Evolutionary conservation across 2,113 vertebrate genomes (phyloP).

Genomic region (Myrmophylax atrothorax): DNA sequence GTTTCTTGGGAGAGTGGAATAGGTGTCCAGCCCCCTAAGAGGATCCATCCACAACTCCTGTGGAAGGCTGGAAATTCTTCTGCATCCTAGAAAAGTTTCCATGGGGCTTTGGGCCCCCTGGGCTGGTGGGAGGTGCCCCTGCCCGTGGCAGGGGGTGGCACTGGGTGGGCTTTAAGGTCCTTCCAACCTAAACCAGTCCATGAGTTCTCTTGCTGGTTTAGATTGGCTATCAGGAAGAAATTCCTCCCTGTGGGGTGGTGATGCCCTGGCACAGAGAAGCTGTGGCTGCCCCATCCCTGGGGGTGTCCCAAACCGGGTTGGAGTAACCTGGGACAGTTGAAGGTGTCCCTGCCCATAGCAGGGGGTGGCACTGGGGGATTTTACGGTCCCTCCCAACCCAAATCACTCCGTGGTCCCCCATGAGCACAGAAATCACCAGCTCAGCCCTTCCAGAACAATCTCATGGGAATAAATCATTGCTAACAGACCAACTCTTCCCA

Average conservation of each 20-base stretch:
- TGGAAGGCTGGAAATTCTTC: neutral
- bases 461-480: accelerated
- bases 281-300: too few species aligned
- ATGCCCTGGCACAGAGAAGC: too few species aligned
- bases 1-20: neutral
- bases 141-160: too few species aligned
- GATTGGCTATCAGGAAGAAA: too few species aligned
- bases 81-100: neutral
- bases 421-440: neutral
- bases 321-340: too few species aligned
- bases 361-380: neutral
- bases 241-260: too few species aligned
- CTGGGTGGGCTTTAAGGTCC: too few species aligned
- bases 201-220: too few species aligned
- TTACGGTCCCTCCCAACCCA: neutral
- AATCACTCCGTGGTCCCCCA: neutral
- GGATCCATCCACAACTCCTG: neutral
- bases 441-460: accelerated
- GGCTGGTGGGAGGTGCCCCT: neutral
- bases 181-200: too few species aligned
- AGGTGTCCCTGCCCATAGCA: neutral
- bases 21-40: neutral
- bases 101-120: neutral
- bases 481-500: neutral
- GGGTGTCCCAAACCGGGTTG: too few species aligned